phyloP scores from a whole-genome alignment of 2,888 invertebrate species.

The Lasioglossum malachurum region DNA sequence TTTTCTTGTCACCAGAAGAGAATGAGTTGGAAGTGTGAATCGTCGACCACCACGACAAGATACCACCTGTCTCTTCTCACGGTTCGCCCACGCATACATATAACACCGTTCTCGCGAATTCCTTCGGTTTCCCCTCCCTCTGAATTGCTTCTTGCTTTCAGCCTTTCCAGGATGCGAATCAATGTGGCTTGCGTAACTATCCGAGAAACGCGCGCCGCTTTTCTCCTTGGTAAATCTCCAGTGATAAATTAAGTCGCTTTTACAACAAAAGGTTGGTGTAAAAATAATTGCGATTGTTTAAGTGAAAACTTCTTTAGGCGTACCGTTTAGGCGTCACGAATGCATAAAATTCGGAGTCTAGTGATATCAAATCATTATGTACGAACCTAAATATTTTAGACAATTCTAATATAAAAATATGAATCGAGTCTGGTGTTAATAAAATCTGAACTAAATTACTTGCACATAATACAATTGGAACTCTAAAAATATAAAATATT shows the following conservation, averaged over 20 bases:
- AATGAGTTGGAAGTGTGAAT: constrained; percentile 79
- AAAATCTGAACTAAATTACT: not conserved
- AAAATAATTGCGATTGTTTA: no score
- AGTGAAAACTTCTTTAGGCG: no score
- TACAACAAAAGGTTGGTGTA: not conserved
- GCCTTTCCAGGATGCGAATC: constrained; percentile 57
- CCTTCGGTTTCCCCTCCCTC: constrained; percentile 60
- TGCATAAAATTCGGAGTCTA: no score
- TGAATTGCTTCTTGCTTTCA: constrained; percentile 65
- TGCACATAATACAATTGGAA: not conserved
- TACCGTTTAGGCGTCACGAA: no score
- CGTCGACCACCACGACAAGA: constrained; percentile 80
- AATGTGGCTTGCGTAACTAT: constrained; percentile 42
- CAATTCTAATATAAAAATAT: not conserved
- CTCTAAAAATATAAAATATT: not conserved
- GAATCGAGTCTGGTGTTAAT: not conserved
- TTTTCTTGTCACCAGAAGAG: constrained; percentile 77
- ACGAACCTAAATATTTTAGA: no score
- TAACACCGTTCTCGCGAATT: constrained; percentile 68
- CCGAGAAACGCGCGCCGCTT: constrained; percentile 19
- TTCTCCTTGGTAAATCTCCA: constrained; percentile 27
- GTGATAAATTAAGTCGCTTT: constrained; percentile 54
- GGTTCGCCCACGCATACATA: constrained; percentile 75
- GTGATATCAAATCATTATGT: no score
- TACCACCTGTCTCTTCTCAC: constrained; percentile 82